Evolutionary conservation across 1,140 invertebrate genomes (phyloP).

Genomic region (Caenorhabditis remanei): DNA sequence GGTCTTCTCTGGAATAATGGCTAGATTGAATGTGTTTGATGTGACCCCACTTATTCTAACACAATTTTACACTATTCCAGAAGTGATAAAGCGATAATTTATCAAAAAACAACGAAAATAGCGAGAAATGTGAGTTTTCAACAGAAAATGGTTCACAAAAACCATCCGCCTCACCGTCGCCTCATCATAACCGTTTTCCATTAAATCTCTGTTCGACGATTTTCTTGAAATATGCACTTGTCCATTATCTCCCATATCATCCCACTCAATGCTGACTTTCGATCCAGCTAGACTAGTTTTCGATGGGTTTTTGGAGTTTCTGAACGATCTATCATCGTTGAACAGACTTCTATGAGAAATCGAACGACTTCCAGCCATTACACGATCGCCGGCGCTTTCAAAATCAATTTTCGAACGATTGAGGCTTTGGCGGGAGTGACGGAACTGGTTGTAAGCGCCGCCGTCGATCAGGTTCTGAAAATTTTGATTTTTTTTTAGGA

Average conservation of each 20-base stretch:
- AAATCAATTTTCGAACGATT: conserved; percentile 1
- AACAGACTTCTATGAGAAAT: conserved; percentile 30
- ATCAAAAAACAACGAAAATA: too few relatives aligned
- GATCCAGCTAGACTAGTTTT: conserved; percentile 12
- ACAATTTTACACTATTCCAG: too few relatives aligned
- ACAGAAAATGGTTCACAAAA: not conserved
- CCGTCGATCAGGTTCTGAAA: conserved; percentile 27
- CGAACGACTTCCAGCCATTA: conserved; percentile 35
- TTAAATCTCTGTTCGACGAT: not conserved
- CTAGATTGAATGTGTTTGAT: too few relatives aligned
- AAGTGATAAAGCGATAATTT: too few relatives aligned
- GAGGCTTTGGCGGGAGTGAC: not conserved
- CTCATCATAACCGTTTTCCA: not conserved
- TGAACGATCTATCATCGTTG: not conserved
- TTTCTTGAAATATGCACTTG: not conserved
- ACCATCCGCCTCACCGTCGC: not conserved
- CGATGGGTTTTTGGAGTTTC: not conserved
- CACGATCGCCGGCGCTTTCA: not conserved
- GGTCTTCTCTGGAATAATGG: not conserved
- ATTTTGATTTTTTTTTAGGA: not conserved
- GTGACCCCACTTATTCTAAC: too few relatives aligned
- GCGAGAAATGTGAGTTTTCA: too few relatives aligned
- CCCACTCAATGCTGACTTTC: not conserved
- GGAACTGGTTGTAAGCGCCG: conserved; percentile 9
- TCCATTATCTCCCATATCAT: not conserved